Evolutionary conservation across 2,113 vertebrate genomes (phyloP).

Genomic region (Pandion haliaetus): DNA sequence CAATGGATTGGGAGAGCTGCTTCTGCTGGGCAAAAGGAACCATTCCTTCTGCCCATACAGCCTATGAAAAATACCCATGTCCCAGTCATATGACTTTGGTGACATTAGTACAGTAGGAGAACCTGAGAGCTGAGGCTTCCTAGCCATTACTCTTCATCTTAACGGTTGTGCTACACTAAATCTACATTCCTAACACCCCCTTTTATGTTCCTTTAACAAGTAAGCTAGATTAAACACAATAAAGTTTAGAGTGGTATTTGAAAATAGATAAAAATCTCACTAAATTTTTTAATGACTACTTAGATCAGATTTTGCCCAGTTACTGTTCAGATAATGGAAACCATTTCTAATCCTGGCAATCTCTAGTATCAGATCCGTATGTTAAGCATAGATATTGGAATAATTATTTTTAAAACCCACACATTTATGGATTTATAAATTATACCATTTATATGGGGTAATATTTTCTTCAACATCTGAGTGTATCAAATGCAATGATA

Average conservation of each 20-base stretch:
- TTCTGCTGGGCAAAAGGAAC: not conserved
- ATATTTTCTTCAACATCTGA: not conserved
- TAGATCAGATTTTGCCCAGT: slow-evolving; percentile 6
- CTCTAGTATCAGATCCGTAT: not conserved
- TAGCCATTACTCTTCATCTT: slow-evolving; percentile 18
- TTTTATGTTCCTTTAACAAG: slow-evolving; percentile 50
- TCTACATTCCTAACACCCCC: slow-evolving; percentile 1
- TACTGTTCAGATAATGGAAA: not conserved
- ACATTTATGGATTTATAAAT: slow-evolving; percentile 1
- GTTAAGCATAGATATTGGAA: not conserved
- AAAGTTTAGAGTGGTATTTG: slow-evolving; percentile 29
- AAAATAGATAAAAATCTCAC: slow-evolving; percentile 49
- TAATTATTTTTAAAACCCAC: not conserved
- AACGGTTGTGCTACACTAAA: not conserved
- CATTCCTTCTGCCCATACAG: not conserved
- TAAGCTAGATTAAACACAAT: slow-evolving; percentile 22
- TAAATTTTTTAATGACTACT: slow-evolving; percentile 16
- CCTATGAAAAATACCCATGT: not conserved
- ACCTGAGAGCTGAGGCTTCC: not conserved
- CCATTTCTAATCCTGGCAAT: not conserved
- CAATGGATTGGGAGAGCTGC: not conserved
- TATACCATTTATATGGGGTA: not conserved
- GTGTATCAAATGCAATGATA: not conserved
- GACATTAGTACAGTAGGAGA: not conserved
- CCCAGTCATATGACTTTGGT: not conserved